These are phyloP conservation scores for Phycodurus eques DNA, from an alignment of 2,113 vertebrate genomes.

Conservation along the genomic window DNA sequence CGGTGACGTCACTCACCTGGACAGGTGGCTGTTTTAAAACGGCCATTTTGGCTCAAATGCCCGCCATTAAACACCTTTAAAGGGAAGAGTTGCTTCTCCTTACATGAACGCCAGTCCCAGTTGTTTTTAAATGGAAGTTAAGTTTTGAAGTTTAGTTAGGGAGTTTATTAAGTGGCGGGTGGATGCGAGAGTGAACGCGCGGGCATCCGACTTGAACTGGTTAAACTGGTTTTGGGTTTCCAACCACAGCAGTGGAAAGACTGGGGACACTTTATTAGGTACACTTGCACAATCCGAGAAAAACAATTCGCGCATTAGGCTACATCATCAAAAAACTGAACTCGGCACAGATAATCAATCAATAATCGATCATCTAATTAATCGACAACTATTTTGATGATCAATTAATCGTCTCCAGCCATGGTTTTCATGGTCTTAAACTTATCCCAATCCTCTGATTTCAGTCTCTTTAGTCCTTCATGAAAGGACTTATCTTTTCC, in stretches of 20 bases:
- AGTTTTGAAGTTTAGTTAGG: too few relatives aligned
- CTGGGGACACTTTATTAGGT: neutral
- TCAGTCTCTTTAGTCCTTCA: too few relatives aligned
- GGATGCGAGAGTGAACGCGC: neutral
- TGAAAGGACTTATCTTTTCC: too few relatives aligned
- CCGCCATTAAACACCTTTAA: too few relatives aligned
- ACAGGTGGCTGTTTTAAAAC: slow-evolving; percentile 22
- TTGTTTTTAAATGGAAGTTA: too few relatives aligned
- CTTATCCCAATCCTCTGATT: too few relatives aligned
- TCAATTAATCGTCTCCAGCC: too few relatives aligned
- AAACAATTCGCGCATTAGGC: neutral
- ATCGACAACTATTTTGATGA: too few relatives aligned
- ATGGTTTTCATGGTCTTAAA: too few relatives aligned
- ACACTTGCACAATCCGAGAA: neutral
- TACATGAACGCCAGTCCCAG: neutral
- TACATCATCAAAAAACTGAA: too few relatives aligned
- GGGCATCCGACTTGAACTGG: slow-evolving; percentile 15
- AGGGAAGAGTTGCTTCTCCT: neutral
- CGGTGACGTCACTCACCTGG: slow-evolving; percentile 38
- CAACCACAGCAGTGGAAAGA: neutral
- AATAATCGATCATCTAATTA: too few relatives aligned
- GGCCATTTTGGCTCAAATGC: neutral
- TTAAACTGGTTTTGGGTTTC: slow-evolving; percentile 27
- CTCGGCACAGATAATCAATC: too few relatives aligned
- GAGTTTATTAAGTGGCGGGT: neutral